These are phyloP conservation scores for Melangyna quadrimaculata DNA, from an alignment of 2,888 invertebrate genomes.

Conservation along the genomic window DNA sequence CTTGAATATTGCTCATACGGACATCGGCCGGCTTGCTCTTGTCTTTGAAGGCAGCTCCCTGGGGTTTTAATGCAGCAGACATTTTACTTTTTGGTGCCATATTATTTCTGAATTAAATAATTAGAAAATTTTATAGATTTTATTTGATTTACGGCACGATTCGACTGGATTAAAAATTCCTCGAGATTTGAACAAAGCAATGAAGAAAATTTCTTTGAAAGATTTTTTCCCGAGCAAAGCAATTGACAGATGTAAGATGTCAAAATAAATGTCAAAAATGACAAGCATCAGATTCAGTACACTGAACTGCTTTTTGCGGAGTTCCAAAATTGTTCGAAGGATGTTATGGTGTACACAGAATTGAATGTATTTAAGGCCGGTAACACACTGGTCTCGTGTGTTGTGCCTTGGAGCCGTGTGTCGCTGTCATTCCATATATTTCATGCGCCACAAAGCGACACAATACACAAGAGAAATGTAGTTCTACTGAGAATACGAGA, in stretches of 20 bases:
- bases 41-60: slow-evolving; percentile 89
- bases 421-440: no score
- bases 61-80: slow-evolving; percentile 76
- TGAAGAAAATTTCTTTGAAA: slow-evolving; percentile 37
- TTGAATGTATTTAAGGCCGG: no score
- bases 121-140: slow-evolving; percentile 15
- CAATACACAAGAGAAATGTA: no score
- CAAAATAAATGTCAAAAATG: slow-evolving; percentile 7
- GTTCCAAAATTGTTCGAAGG: slow-evolving; percentile 6
- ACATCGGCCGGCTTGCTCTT: slow-evolving; percentile 97
- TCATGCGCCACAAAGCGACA: no score
- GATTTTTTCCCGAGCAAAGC: background rate
- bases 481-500: no score
- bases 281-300: background rate
- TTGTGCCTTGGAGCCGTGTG: no score
- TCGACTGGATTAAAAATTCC: slow-evolving; percentile 48
- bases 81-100: slow-evolving; percentile 79
- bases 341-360: background rate
- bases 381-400: no score
- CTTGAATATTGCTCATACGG: slow-evolving; percentile 96
- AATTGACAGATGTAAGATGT: slow-evolving; percentile 46
- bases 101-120: slow-evolving; percentile 29
- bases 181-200: slow-evolving; percentile 28
- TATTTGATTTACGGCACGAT: slow-evolving; percentile 23
- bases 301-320: slow-evolving; percentile 22